Conservation (phyloP, 2,797 vertebrate genomes). For the Pangasius djambal region DNA sequence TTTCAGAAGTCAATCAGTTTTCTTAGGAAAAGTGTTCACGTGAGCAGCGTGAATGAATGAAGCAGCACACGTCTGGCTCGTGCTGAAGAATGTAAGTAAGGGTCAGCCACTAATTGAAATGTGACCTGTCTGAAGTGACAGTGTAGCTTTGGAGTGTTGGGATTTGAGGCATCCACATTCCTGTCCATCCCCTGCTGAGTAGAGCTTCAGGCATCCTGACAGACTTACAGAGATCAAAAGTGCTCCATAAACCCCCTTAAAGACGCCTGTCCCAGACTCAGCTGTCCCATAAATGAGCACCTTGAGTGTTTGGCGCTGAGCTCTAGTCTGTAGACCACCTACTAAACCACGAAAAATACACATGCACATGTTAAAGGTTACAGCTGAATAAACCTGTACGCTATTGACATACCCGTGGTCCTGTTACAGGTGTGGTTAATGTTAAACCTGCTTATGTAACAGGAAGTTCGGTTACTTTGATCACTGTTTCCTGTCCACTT, state of each 20-base stretch:
- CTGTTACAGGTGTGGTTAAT: neutral
- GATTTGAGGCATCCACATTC: neutral
- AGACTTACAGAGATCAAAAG: constrained; percentile 3
- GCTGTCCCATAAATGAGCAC: neutral
- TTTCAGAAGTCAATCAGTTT: neutral
- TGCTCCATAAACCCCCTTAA: neutral
- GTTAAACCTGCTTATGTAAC: neutral
- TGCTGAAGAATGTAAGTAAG: neutral
- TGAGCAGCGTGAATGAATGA: neutral
- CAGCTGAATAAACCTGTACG: constrained; percentile 7
- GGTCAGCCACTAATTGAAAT: constrained; percentile 35
- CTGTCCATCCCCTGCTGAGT: neutral
- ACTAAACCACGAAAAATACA: neutral
- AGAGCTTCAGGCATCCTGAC: neutral
- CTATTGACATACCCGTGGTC: neutral
- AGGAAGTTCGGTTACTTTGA: neutral
- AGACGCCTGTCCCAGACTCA: too few relatives aligned
- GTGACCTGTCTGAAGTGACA: constrained; percentile 32
- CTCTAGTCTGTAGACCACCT: neutral
- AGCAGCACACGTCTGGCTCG: neutral
- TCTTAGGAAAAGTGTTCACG: neutral
- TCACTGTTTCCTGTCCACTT: neutral
- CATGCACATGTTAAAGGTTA: neutral
- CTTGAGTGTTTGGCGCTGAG: neutral
- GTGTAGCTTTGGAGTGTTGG: neutral